These are phyloP conservation scores for Megalops atlanticus DNA, from an alignment of 2,113 vertebrate species.

Conservation along the genomic window DNA sequence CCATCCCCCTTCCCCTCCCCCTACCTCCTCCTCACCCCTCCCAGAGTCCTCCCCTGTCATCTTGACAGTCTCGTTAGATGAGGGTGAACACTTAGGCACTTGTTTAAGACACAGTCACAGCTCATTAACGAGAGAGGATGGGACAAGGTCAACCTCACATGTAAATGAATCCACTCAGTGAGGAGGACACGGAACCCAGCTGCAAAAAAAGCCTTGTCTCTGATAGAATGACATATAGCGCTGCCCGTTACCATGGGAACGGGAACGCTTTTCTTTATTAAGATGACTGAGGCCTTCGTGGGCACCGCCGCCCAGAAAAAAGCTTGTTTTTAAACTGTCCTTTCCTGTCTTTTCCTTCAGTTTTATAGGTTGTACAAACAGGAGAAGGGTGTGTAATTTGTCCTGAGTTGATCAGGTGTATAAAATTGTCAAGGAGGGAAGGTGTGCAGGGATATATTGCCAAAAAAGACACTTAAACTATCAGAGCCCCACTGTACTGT, in stretches of 20 bases:
- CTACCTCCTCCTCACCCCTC: slow-evolving; percentile 19
- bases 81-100: slow-evolving; percentile 37
- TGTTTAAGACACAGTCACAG: neutral
- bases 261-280: slow-evolving; percentile 5
- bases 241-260: neutral
- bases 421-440: no score
- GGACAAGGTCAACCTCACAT: slow-evolving; percentile 67
- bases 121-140: slow-evolving; percentile 39
- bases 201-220: neutral
- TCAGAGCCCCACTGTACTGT: no score
- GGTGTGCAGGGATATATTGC: no score
- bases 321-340: neutral
- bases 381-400: no score
- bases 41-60: slow-evolving; percentile 61
- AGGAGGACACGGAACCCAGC: slow-evolving; percentile 45
- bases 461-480: no score
- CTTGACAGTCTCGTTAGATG: slow-evolving; percentile 57
- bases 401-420: no score
- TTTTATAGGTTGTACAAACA: no score
- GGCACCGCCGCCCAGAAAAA: neutral
- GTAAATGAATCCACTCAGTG: slow-evolving; percentile 59
- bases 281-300: neutral
- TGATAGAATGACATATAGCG: neutral
- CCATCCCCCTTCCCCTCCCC: slow-evolving; percentile 4
- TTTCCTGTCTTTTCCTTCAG: no score